Conservation (phyloP, 1,140 invertebrate species). For the Zaprionus capensis region DNA sequence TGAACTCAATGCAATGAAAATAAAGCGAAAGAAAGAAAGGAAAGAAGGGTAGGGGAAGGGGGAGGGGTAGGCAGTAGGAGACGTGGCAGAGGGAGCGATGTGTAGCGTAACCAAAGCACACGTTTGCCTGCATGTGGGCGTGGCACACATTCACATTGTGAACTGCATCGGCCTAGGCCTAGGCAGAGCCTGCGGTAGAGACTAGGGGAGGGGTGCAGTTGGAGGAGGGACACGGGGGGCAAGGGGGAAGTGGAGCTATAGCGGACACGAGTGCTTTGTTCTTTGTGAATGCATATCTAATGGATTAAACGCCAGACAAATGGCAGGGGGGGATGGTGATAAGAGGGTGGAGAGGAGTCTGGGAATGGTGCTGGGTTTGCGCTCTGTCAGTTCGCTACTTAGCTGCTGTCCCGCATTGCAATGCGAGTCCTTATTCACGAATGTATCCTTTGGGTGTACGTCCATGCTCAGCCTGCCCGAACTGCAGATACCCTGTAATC, state of each 20-base stretch:
- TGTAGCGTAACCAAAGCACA: slow-evolving; percentile 16
- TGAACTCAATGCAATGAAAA: slow-evolving; percentile 45
- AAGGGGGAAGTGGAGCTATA: not conserved
- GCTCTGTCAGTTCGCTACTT: slow-evolving; percentile 21
- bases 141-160: slow-evolving; percentile 25
- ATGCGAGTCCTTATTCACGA: slow-evolving; percentile 17
- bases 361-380: not conserved
- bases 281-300: slow-evolving; percentile 56
- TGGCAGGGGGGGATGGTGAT: not conserved
- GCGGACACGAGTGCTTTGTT: slow-evolving; percentile 38
- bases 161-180: slow-evolving; percentile 35
- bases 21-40: slow-evolving; percentile 14
- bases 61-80: not conserved
- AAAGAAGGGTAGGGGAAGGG: not conserved
- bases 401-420: slow-evolving; percentile 33
- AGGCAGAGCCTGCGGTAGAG: not conserved
- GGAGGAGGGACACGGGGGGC: not conserved
- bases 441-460: slow-evolving; percentile 1
- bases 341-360: not conserved
- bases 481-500: slow-evolving; percentile 13
- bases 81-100: not conserved
- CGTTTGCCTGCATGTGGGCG: slow-evolving; percentile 21
- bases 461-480: not conserved
- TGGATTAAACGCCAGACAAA: slow-evolving; percentile 52
- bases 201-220: too few species aligned